Conservation (phyloP, 1,140 invertebrate species). For the Drosophila nikananu region DNA sequence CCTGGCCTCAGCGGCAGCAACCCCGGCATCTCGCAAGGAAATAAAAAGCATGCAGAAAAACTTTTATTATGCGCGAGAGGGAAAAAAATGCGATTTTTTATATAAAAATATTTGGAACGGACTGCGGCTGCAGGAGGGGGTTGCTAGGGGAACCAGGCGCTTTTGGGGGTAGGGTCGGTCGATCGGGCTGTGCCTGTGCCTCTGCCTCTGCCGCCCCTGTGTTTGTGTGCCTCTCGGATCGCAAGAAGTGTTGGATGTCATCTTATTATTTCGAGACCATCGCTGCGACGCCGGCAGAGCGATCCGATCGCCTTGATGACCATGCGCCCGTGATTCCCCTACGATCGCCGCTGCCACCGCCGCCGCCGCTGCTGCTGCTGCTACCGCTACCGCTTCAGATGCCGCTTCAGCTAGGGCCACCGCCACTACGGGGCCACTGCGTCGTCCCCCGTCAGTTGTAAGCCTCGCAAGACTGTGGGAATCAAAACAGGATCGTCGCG, state of each 20-base stretch:
- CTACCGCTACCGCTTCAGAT: slow-evolving; percentile 14
- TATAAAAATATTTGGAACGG: slow-evolving; percentile 77
- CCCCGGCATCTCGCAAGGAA: slow-evolving; percentile 69
- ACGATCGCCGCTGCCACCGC: slow-evolving; percentile 34
- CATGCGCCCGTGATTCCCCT: slow-evolving; percentile 72
- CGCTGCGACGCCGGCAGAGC: slow-evolving; percentile 46
- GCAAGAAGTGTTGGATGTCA: slow-evolving; percentile 85
- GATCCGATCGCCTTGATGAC: slow-evolving; percentile 70
- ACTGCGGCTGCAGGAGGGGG: slow-evolving; percentile 51
- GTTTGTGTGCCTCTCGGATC: slow-evolving; percentile 37
- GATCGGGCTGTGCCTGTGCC: slow-evolving; percentile 53
- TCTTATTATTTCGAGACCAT: slow-evolving; percentile 84
- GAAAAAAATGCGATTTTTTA: slow-evolving; percentile 67
- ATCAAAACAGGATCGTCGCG: slow-evolving; percentile 81
- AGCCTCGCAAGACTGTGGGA: slow-evolving; percentile 81
- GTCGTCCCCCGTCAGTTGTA: slow-evolving; percentile 70
- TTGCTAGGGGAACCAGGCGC: slow-evolving; percentile 40
- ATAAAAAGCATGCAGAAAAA: slow-evolving; percentile 76
- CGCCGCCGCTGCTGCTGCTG: slow-evolving; percentile 8
- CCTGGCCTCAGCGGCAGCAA: slow-evolving; percentile 22
- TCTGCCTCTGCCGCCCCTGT: slow-evolving; percentile 10
- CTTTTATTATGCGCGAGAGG: slow-evolving; percentile 70
- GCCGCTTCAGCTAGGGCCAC: slow-evolving; percentile 16
- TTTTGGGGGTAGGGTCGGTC: slow-evolving; percentile 41
- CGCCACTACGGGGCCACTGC: slow-evolving; percentile 39